Percentiles rank a stretch among this genome's conserved stretches.
These are phyloP conservation scores for Drosophila seclusa DNA, from an alignment of 2,888 invertebrate species.

Conservation along the genomic window DNA sequence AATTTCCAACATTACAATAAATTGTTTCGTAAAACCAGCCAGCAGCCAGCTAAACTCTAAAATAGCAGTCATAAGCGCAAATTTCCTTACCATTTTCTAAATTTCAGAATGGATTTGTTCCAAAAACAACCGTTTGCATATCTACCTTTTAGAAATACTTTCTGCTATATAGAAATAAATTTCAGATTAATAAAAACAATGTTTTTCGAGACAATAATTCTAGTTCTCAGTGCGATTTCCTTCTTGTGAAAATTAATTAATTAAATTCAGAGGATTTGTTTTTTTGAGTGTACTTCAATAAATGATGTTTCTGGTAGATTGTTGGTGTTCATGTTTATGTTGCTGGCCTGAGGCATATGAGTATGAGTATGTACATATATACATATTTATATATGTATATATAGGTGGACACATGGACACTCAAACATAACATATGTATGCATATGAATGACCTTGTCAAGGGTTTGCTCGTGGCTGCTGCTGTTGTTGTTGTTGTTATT, in stretches of 20 bases:
- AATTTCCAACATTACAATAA: neutral
- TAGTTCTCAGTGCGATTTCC: neutral
- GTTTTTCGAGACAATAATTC: neutral
- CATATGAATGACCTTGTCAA: conserved; percentile 46
- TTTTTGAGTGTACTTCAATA: neutral
- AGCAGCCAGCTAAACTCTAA: neutral
- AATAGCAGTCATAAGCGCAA: neutral
- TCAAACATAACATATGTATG: conserved; percentile 12
- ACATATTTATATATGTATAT: neutral
- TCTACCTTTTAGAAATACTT: neutral
- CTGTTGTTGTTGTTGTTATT: conserved; percentile 19
- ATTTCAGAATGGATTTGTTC: neutral
- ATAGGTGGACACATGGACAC: conserved; percentile 6
- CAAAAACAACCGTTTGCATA: neutral
- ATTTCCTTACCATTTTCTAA: neutral
- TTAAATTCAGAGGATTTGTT: neutral
- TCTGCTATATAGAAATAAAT: neutral
- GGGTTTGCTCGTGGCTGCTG: conserved; percentile 32
- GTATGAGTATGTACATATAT: neutral
- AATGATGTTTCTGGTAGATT: neutral
- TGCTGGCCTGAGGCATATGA: neutral
- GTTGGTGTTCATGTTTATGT: conserved; percentile 3
- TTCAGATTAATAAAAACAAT: neutral
- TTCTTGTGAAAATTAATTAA: neutral
- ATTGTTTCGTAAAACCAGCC: too few species aligned